These are phyloP conservation scores for Nomada fabriciana DNA, from an alignment of 2,888 invertebrate genomes.

Conservation along the genomic window DNA sequence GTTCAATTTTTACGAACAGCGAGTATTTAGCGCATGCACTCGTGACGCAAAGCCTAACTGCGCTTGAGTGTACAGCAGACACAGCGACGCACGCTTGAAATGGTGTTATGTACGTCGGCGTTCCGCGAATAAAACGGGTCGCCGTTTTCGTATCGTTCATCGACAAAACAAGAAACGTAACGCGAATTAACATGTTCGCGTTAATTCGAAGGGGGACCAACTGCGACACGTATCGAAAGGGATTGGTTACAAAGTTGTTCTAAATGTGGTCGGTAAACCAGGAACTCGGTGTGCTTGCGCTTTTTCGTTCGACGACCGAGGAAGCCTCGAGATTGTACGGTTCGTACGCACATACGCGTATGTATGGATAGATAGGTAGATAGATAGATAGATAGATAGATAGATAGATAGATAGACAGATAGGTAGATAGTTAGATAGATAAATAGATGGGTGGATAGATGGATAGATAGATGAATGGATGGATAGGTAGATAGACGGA, in stretches of 20 bases:
- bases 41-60: no score
- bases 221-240: not conserved
- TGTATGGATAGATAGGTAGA: constrained; percentile 11
- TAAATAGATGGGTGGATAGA: constrained; percentile 5
- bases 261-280: constrained; percentile 26
- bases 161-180: not conserved
- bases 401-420: not conserved
- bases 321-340: constrained; percentile 23
- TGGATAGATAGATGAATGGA: constrained; percentile 9
- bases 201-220: constrained; percentile 22
- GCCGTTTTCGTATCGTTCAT: not conserved
- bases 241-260: constrained; percentile 28
- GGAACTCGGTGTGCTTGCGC: constrained; percentile 19
- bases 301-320: constrained; percentile 22
- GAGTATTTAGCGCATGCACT: no score
- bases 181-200: not conserved
- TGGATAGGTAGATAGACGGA: not conserved
- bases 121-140: not conserved
- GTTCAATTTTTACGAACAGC: not conserved
- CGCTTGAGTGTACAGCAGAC: no score
- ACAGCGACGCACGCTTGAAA: not conserved
- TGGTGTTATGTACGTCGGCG: no score
- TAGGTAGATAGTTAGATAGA: not conserved
- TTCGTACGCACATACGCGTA: not conserved
- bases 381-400: constrained; percentile 6